Conservation (phyloP, 2,888 invertebrate genomes). For the Malthinus seriepunctatus region DNA sequence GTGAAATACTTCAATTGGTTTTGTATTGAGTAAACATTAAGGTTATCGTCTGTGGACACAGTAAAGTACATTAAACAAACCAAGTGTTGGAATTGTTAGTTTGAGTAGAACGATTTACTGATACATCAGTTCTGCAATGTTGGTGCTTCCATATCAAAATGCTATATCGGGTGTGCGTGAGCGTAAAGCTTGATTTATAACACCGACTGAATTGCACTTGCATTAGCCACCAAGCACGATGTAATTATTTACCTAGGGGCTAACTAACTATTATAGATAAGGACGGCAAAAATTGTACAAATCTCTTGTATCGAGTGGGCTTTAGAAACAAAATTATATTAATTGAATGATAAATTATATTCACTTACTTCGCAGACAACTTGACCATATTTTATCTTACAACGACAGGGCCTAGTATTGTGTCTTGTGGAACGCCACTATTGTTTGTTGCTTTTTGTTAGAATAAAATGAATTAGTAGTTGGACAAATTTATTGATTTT, state of each 20-base stretch:
- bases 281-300: background rate
- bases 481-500: too few relatives aligned
- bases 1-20: background rate
- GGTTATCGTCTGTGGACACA: slow-evolving; percentile 10
- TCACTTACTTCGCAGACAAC: too few relatives aligned
- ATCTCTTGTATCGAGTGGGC: too few relatives aligned
- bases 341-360: too few relatives aligned
- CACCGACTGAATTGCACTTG: slow-evolving; percentile 15
- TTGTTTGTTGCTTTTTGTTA: too few relatives aligned
- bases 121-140: slow-evolving; percentile 8
- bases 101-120: slow-evolving; percentile 18
- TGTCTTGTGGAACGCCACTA: too few relatives aligned
- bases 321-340: too few relatives aligned
- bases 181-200: slow-evolving; percentile 19
- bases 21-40: slow-evolving; percentile 1
- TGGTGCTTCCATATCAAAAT: slow-evolving; percentile 7
- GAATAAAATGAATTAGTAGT: too few relatives aligned
- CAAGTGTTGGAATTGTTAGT: slow-evolving; percentile 16
- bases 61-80: slow-evolving; percentile 10
- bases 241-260: slow-evolving; percentile 20
- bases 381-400: too few relatives aligned
- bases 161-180: slow-evolving; percentile 18
- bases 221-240: slow-evolving; percentile 20
- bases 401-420: too few relatives aligned
- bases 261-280: slow-evolving; percentile 13